phyloP scores from a whole-genome alignment of 2,888 invertebrate genomes.

The Drosophila anomelani region DNA sequence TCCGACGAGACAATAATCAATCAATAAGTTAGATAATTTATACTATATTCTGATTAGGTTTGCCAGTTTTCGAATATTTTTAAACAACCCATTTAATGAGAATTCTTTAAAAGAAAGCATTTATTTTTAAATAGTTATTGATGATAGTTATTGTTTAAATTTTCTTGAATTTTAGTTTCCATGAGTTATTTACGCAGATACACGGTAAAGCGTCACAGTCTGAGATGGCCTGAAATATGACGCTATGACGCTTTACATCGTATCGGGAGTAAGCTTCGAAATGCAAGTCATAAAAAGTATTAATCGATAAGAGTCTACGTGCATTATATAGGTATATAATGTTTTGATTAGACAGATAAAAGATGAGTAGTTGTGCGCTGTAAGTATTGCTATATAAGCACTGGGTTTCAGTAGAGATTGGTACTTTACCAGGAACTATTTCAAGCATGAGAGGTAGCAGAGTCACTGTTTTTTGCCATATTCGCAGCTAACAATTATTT shows the following conservation, averaged over 20 bases:
- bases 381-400: slow-evolving; percentile 28
- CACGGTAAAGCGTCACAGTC: neutral
- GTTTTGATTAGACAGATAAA: slow-evolving; percentile 21
- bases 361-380: neutral
- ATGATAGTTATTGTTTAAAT: no score
- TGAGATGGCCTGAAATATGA: neutral
- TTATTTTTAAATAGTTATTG: no score
- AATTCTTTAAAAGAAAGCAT: neutral
- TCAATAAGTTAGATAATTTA: neutral
- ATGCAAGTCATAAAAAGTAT: neutral
- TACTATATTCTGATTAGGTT: neutral
- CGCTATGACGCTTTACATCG: neutral
- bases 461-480: neutral
- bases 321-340: slow-evolving; percentile 5
- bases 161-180: neutral
- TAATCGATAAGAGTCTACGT: slow-evolving; percentile 7
- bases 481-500: neutral
- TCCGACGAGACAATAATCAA: neutral
- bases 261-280: neutral
- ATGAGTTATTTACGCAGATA: no score
- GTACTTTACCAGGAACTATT: neutral
- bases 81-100: neutral
- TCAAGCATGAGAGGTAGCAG: slow-evolving; percentile 17
- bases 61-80: neutral
- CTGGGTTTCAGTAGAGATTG: neutral